phyloP scores from a whole-genome alignment of 2,113 vertebrate genomes.

The Thermophis baileyi region DNA sequence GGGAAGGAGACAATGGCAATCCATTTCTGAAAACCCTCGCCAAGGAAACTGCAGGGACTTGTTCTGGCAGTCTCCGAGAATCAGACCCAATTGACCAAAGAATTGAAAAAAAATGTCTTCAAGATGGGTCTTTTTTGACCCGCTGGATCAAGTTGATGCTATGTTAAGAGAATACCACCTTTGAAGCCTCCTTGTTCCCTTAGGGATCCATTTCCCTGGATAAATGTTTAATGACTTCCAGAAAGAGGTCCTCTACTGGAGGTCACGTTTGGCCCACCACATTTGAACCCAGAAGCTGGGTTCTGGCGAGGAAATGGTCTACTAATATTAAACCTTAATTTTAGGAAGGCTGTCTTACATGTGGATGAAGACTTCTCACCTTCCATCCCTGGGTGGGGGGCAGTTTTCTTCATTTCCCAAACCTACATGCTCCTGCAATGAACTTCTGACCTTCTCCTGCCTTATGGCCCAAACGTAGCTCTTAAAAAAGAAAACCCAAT shows the following conservation, averaged over 20 bases:
- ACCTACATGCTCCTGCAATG: no score
- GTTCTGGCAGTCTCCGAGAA: no score
- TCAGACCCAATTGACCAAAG: no score
- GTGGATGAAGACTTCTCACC: conserved; percentile 20
- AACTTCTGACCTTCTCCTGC: not conserved
- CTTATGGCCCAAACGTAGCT: not conserved
- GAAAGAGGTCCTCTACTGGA: not conserved
- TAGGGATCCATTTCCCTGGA: not conserved
- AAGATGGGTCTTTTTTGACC: not conserved
- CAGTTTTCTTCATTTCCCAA: not conserved
- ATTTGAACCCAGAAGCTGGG: not conserved
- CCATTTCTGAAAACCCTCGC: no score
- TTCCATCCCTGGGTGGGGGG: conserved; percentile 28
- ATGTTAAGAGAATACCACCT: not conserved
- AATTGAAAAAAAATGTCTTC: not conserved
- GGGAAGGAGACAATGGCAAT: no score
- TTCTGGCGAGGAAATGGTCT: not conserved
- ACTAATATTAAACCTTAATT: conserved; percentile 26
- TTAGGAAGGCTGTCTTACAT: conserved; percentile 32
- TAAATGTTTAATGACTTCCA: not conserved
- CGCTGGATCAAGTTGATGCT: not conserved
- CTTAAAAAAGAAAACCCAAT: not conserved
- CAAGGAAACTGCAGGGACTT: no score
- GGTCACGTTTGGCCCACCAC: not conserved
- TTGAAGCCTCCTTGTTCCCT: not conserved